These are phyloP conservation scores for Drosophila subquinaria DNA, from an alignment of 2,888 invertebrate genomes.

Conservation along the genomic window DNA sequence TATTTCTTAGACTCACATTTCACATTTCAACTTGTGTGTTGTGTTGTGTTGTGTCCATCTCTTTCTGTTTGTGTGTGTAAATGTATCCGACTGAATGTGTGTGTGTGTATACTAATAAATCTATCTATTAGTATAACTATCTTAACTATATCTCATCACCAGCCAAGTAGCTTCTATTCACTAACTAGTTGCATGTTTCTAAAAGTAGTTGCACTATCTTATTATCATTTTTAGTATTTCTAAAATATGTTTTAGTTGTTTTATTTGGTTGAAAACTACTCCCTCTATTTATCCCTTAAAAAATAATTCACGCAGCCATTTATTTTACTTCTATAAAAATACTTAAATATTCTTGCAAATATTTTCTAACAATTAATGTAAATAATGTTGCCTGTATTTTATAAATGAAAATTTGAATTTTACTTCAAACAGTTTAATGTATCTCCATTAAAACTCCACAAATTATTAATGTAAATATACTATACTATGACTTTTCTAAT, in stretches of 20 bases:
- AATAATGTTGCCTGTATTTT: no score
- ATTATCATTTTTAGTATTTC: background rate
- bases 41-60: constrained; percentile 33
- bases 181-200: constrained; percentile 4
- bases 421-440: no score
- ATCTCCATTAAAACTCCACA: no score
- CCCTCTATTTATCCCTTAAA: background rate
- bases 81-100: constrained; percentile 4
- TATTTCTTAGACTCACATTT: constrained; percentile 75
- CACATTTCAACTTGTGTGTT: constrained; percentile 65
- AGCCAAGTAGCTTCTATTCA: constrained; percentile 4
- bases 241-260: background rate
- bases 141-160: constrained; percentile 13
- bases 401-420: no score
- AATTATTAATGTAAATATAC: no score
- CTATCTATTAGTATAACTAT: constrained; percentile 4
- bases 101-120: constrained; percentile 10
- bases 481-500: no score
- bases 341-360: background rate
- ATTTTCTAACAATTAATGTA: no score
- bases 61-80: constrained; percentile 19
- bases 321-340: background rate
- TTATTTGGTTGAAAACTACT: no score
- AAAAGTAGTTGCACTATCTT: background rate
- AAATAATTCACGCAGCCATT: background rate